Conservation (phyloP, 2,797 vertebrate genomes). For the Syngnathus acus region DNA sequence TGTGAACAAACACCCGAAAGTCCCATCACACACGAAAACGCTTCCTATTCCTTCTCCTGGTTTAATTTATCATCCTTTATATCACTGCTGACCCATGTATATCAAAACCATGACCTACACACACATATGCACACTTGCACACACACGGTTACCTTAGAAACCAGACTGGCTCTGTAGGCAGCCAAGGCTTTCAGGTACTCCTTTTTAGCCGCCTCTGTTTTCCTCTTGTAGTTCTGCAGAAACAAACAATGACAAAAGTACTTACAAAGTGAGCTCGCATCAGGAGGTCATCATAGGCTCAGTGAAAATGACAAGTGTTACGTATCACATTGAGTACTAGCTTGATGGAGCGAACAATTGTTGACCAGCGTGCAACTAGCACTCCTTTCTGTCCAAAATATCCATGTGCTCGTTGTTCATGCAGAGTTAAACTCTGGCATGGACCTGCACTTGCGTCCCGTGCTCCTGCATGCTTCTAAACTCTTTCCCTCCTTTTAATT, state of each 20-base stretch:
- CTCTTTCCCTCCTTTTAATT: no score
- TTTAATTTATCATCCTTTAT: constrained; percentile 69
- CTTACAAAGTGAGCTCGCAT: constrained; percentile 47
- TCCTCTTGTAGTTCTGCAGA: constrained; percentile 95
- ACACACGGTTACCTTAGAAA: constrained; percentile 90
- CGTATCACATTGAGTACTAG: no score
- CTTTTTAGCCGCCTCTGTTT: constrained; percentile 98
- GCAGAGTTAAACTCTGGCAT: no score
- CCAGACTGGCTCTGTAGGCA: constrained; percentile 95
- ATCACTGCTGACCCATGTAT: constrained; percentile 71
- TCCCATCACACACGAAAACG: not conserved
- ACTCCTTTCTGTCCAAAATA: no score
- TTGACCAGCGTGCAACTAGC: no score
- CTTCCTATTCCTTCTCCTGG: constrained; percentile 24
- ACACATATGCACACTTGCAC: not conserved
- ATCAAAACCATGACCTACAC: constrained; percentile 67
- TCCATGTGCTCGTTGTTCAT: no score
- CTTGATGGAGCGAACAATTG: no score
- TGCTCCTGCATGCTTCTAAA: no score
- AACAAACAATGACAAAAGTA: constrained; percentile 57
- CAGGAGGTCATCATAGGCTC: not conserved
- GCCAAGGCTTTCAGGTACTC: constrained; percentile 99
- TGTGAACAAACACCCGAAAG: no score
- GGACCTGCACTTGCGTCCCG: no score
- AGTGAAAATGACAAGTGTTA: no score